Evolutionary conservation across 1,140 invertebrate species (phyloP).

Genomic region (Prorops nasuta): DNA sequence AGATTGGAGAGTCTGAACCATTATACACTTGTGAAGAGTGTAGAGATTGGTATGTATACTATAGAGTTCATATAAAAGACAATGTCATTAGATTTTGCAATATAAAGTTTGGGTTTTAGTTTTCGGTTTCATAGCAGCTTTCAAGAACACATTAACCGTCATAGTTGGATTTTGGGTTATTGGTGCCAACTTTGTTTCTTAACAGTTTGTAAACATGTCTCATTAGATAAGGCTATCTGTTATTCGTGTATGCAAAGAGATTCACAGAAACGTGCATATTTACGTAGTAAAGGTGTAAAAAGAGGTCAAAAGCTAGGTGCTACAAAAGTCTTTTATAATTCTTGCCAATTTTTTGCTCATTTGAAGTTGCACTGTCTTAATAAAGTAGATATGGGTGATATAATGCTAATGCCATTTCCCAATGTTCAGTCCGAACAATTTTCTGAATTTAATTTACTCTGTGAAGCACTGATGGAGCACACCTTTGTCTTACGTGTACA

Average conservation of each 20-base stretch:
- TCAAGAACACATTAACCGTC: constrained; percentile 35
- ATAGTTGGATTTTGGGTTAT: constrained; percentile 45
- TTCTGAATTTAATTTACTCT: constrained; percentile 32
- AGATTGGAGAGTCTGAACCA: constrained; percentile 16
- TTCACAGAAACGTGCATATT: constrained; percentile 29
- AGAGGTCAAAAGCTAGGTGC: constrained; percentile 30
- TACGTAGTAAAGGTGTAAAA: constrained; percentile 25
- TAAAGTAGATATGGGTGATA: constrained; percentile 31
- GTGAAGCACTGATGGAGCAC: constrained; percentile 41
- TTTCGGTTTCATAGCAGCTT: constrained; percentile 38
- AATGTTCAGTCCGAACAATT: constrained; percentile 25
- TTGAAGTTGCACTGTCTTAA: constrained; percentile 30
- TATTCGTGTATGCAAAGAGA: constrained; percentile 19
- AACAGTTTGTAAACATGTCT: constrained; percentile 28
- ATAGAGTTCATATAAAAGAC: neutral
- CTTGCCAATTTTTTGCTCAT: constrained; percentile 46
- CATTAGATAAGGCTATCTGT: constrained; percentile 12
- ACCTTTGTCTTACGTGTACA: constrained; percentile 37
- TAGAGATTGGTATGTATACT: constrained; percentile 40
- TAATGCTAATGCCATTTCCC: constrained; percentile 50
- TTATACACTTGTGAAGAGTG: constrained; percentile 39
- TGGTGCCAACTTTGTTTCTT: constrained; percentile 40
- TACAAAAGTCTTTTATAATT: constrained; percentile 45
- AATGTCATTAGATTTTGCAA: neutral
- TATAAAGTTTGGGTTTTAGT: constrained; percentile 24